Evolutionary conservation across 2,113 vertebrate species (phyloP), one percentile per base, ranked within the genome.

Genomic region (Solea senegalensis): DNA sequence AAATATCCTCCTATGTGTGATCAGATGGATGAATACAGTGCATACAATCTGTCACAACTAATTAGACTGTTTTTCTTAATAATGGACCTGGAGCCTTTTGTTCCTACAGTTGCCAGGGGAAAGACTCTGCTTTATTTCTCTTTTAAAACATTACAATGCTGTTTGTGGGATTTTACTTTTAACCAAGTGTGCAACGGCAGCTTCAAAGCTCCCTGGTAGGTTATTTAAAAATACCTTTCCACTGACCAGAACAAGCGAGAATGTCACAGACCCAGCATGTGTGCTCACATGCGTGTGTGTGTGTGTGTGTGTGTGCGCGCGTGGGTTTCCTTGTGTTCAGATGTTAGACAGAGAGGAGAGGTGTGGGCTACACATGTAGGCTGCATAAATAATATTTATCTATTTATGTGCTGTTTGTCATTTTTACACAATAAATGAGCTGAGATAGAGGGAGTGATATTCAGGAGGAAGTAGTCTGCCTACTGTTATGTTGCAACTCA

Each of bases 221-320:
- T 74, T 78, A 71, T 86, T 83, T 88, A 81, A 87, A 89, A 91
- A 89, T 72, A 75, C 60, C 65, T 72, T 64, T 54, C 59, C 56
- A 69, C 68, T 72, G 75, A 67, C 53, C 16, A 27, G 64, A 64
- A 69, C 68, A 57, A 63, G 56, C 4, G 52, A 73, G 65, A 85
- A 86, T 86, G 74, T 74, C 68, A 81, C 69, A 59, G 55, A 67
- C 69, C 8, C 69, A 58, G 66, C 59, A 41, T 71, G 82, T 45
- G 49, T 39, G 28, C 65, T 48, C 69, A 58, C 56, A 11, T 54
- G 9, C 3, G 50, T 72, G 62, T 12, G 6, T 68, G 54, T 65
- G 15, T 50, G 16, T 45, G 43, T 1, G 15, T 48, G 16, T 15
- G 13, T 77, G 63, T 70, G 64, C 2, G n/a, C n/a, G n/a, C n/a